Conservation (phyloP, 2,888 invertebrate species). For the Acronicta leporina region DNA sequence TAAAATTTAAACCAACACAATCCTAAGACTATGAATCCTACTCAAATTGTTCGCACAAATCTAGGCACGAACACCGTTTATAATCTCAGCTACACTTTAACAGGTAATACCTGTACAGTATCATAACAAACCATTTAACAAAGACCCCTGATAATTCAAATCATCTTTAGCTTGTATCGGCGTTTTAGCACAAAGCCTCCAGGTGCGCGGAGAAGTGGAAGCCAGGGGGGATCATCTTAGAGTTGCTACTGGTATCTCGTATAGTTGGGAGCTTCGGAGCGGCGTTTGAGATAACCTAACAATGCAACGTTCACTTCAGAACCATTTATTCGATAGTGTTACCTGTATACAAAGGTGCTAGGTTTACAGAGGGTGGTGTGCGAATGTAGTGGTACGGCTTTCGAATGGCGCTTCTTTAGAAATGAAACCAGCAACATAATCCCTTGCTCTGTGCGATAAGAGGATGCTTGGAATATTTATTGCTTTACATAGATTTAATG, state of each 20-base stretch:
- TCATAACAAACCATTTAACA: slow-evolving; percentile 57
- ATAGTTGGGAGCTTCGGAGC: slow-evolving; percentile 60
- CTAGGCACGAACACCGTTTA: slow-evolving; percentile 25
- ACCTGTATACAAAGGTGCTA: slow-evolving; percentile 59
- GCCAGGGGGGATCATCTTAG: slow-evolving; percentile 70
- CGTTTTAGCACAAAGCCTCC: slow-evolving; percentile 58
- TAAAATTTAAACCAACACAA: not conserved
- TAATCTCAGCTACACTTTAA: slow-evolving; percentile 24
- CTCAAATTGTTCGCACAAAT: slow-evolving; percentile 41
- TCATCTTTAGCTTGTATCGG: slow-evolving; percentile 58
- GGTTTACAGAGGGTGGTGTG: slow-evolving; percentile 46
- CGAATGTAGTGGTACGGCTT: slow-evolving; percentile 31
- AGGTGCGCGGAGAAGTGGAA: slow-evolving; percentile 35
- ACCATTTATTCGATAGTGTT: slow-evolving; percentile 78
- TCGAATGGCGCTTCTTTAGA: slow-evolving; percentile 38
- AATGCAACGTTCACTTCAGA: slow-evolving; percentile 77
- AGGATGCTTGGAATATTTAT: slow-evolving; percentile 34
- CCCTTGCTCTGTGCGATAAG: slow-evolving; percentile 32
- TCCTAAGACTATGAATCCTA: slow-evolving; percentile 17
- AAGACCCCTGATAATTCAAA: slow-evolving; percentile 62
- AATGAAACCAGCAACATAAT: slow-evolving; percentile 43
- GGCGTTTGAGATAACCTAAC: slow-evolving; percentile 80
- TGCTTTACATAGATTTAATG: slow-evolving; percentile 5
- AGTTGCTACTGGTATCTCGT: slow-evolving; percentile 61
- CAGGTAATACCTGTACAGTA: slow-evolving; percentile 42